Base-by-base conservation (phyloP, 2,797 vertebrate species). In the Staurois parvus region DNA sequence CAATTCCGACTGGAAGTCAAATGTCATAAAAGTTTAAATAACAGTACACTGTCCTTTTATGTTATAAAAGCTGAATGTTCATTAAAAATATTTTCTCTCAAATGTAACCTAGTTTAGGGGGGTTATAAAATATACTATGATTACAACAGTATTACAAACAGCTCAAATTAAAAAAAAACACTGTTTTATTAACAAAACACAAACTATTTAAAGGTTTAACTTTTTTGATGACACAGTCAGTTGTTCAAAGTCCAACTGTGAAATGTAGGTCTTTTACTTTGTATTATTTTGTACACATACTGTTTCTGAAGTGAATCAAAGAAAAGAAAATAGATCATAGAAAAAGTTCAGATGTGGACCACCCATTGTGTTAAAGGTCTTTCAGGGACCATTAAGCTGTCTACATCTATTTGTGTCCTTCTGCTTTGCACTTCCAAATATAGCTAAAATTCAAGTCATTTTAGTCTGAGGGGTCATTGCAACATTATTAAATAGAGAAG, bases 331-430 rank as follows among this genome's bases (percentile, higher is more conserved):
- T 67, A 81, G 24, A 59, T 73, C 48, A 62, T 73, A 73, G 69
- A 72, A 81, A 81, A 42, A 48, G 30, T 81, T 81, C 34, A 40
- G 48, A 62, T 34, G n/a, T 62, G 19, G 79, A 81, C 79, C 79
- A 81, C 69, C 69, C 79, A 81, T 72, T 81, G 79, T 81, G 79
- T 72, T 72, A 72, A 81, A 72, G 79, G 79, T 72, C 79, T 73
- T 64, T 21, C 11, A 12, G 79, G 79, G 72, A 72, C 69, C 52
- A 81, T 81, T 81, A 70, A 81, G 52, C 69, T 81, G 48, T 81
- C 79, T 9, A 73, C 32, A 73, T 73, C 48, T 72, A 73, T 81
- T 81, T 81, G 68, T 73, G 48, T 62, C n/a, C 13, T 40, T 72
- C 48, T 80, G 69, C 68, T 80, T 56, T 62, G 56, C n/a, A 37